These are phyloP conservation scores for Ennomos fuscantarius DNA, from an alignment of 2,888 invertebrate species.

Conservation along the genomic window DNA sequence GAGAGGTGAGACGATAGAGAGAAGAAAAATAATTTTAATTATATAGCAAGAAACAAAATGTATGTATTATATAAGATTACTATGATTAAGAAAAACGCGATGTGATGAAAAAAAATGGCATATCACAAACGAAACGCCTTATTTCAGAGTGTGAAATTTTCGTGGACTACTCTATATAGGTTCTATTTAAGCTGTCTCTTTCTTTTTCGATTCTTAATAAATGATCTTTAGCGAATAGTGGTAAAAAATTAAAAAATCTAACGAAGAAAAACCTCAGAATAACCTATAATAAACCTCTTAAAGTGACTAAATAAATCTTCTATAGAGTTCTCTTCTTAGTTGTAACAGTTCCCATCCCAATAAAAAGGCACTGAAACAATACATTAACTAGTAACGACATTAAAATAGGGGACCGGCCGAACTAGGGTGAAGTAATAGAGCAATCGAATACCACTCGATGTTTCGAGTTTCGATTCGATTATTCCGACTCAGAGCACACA, in stretches of 20 bases:
- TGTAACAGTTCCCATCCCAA: slow-evolving; percentile 22
- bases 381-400: slow-evolving; percentile 60
- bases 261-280: neutral
- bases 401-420: slow-evolving; percentile 54
- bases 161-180: too few relatives aligned
- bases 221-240: too few relatives aligned
- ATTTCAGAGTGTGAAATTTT: too few relatives aligned
- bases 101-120: too few relatives aligned
- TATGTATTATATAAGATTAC: neutral
- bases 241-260: too few relatives aligned
- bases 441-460: slow-evolving; percentile 65
- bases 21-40: slow-evolving; percentile 9
- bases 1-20: slow-evolving; percentile 12
- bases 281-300: too few relatives aligned
- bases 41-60: neutral
- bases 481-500: slow-evolving; percentile 61
- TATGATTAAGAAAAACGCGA: neutral
- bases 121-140: too few relatives aligned
- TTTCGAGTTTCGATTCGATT: slow-evolving; percentile 67
- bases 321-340: neutral
- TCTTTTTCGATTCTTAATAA: too few relatives aligned
- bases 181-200: too few relatives aligned
- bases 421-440: slow-evolving; percentile 75
- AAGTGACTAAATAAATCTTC: too few relatives aligned
- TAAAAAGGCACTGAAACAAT: slow-evolving; percentile 61